These are phyloP conservation scores for Nymphalis io DNA, from an alignment of 1,140 invertebrate genomes.

Conservation along the genomic window DNA sequence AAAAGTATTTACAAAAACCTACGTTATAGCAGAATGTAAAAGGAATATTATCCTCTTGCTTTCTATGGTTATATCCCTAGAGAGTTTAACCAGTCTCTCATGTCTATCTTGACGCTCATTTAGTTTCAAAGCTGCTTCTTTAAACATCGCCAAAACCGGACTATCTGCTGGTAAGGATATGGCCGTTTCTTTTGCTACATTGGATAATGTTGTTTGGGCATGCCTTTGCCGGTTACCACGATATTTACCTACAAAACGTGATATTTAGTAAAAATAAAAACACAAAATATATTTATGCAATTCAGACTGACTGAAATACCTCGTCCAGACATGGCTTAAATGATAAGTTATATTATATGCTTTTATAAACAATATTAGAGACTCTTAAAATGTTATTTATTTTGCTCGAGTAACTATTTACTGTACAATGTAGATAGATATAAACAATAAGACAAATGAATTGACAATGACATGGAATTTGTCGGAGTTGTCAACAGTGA, in stretches of 20 bases:
- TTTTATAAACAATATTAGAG: neutral
- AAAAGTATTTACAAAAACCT: too few relatives aligned
- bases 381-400: neutral
- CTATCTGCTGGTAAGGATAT: constrained; percentile 70
- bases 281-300: neutral
- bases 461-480: too few relatives aligned
- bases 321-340: constrained; percentile 44
- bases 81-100: constrained; percentile 91
- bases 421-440: too few relatives aligned
- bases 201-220: constrained; percentile 47
- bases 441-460: too few relatives aligned
- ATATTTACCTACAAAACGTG: constrained; percentile 51
- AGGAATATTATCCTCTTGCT: constrained; percentile 95
- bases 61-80: constrained; percentile 94
- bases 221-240: constrained; percentile 54
- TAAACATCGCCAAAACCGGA: constrained; percentile 86
- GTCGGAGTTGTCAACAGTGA: too few relatives aligned
- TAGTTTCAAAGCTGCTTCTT: constrained; percentile 84
- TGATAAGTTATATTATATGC: neutral
- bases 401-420: neutral
- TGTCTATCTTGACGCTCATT: constrained; percentile 91
- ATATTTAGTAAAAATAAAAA: constrained; percentile 10
- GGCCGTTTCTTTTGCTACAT: constrained; percentile 55
- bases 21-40: constrained; percentile 86
- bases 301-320: constrained; percentile 33